Base-by-base conservation (phyloP, 1,140 invertebrate species). In the Thrips palmi region DNA sequence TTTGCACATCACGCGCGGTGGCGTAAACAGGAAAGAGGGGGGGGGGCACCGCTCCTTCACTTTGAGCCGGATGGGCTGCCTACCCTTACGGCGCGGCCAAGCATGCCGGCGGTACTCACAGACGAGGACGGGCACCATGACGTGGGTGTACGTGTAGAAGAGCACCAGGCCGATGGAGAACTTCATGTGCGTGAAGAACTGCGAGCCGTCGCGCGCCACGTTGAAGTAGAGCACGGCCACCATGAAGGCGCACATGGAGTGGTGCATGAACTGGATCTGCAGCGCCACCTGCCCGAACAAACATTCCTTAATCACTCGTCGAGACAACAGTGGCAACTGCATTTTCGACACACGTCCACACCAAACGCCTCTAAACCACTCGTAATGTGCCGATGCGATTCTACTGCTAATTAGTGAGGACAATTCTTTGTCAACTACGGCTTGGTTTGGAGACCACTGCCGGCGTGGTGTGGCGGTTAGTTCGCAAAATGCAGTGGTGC, bases 171-270 rank as follows among this genome's bases (percentile, higher is more conserved):
- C 69, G 17, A 74, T 67, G 44, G 69, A 74, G 47, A 71, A 64
- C 47, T 74, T 74, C 27, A 74, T 54, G 45, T 73, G 70, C 42
- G 70, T 68, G 46, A 73, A 74, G 65, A 71, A 72, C 42, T 70
- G 58, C 1, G 52, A 53, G 12, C 70, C 70, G 41, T 74, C 65
- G 42, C 70, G 67, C 2, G 66, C 69, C 46, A 64, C 60, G 37
- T 67, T 60, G 41, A 59, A 68, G 49, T 71, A 72, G 38, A 70
- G 65, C 1, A 66, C 32, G 2, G 67, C 67, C 15, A 71, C 59
- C 1, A 64, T 56, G 0, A 71, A 3, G 1, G 60, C 66, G 37
- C 69, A 71, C 42, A 70, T 50, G 1, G 64, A 41, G 49, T 73
- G 69, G 44, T 73, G 70, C 12, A 68, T 44, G 3, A 65, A 49